A percentile compares a stretch with the other conserved stretches of the same genome.
Conservation (phyloP, 2,113 vertebrate species). For the Ursus arctos region DNA sequence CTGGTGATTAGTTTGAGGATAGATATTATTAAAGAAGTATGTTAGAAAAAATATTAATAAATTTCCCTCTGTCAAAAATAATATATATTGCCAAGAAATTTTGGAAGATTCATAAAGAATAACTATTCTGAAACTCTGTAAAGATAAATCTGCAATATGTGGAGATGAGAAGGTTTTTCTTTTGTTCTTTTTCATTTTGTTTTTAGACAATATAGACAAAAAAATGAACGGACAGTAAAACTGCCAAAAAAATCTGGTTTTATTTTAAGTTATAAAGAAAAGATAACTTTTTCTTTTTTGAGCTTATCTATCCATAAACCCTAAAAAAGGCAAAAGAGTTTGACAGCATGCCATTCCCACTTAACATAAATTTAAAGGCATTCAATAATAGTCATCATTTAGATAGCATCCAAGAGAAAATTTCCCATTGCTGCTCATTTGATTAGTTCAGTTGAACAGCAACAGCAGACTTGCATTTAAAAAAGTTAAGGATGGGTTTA, state of each 20-base stretch:
- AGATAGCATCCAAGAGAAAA: conserved; percentile 64
- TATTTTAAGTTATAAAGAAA: conserved; percentile 46
- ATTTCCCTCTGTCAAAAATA: background rate
- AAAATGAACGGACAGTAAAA: conserved; percentile 27
- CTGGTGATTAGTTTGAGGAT: background rate
- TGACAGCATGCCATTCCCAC: background rate
- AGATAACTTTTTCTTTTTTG: conserved; percentile 23
- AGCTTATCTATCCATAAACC: conserved; percentile 43
- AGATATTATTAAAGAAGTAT: background rate
- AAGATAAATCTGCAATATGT: background rate
- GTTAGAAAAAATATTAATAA: background rate
- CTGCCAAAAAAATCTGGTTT: conserved; percentile 28
- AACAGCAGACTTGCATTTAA: conserved; percentile 37
- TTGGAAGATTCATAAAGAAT: background rate
- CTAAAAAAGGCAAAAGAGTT: conserved; percentile 11
- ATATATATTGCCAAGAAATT: background rate
- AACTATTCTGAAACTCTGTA: background rate
- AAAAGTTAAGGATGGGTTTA: conserved; percentile 50
- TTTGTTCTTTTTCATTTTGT: background rate
- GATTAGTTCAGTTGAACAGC: conserved; percentile 57
- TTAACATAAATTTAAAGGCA: conserved; percentile 55
- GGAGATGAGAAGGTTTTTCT: background rate
- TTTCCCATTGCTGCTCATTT: conserved; percentile 38
- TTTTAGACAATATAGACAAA: background rate
- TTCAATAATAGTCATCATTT: conserved; percentile 23